Evolutionary conservation across 2,888 invertebrate genomes (phyloP).

Genomic region (Ochlodes sylvanus): DNA sequence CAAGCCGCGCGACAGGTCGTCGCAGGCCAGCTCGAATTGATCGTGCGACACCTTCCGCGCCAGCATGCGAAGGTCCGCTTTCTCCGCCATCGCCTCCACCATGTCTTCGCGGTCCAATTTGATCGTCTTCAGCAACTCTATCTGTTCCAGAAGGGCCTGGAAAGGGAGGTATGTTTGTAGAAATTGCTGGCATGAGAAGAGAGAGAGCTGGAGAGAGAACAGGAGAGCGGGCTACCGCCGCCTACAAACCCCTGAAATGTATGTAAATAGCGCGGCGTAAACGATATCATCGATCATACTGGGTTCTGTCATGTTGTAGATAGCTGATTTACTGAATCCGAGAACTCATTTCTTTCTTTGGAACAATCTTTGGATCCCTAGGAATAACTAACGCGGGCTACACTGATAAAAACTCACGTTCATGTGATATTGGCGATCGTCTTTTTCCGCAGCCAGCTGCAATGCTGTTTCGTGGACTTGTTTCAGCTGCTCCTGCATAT

Average conservation of each 20-base stretch:
- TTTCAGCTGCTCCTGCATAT: constrained; percentile 69
- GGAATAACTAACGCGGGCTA: no score
- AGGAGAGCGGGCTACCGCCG: no score
- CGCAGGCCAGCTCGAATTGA: constrained; percentile 88
- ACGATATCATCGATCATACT: no score
- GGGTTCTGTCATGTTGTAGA: no score
- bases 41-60: constrained; percentile 90
- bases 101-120: constrained; percentile 90
- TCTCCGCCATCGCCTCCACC: constrained; percentile 89
- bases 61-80: constrained; percentile 88
- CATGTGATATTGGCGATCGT: constrained; percentile 79
- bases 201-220: no score
- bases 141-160: constrained; percentile 86
- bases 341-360: no score
- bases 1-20: constrained; percentile 87
- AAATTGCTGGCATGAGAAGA: no score
- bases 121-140: constrained; percentile 86
- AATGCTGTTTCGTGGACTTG: constrained; percentile 71
- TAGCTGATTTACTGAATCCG: no score
- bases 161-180: neutral
- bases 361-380: no score
- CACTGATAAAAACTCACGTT: constrained; percentile 77
- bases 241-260: no score
- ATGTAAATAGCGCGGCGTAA: no score
- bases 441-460: constrained; percentile 83